phyloP scores from a whole-genome alignment of 2,113 vertebrate species.

The Tringa solitaria region DNA sequence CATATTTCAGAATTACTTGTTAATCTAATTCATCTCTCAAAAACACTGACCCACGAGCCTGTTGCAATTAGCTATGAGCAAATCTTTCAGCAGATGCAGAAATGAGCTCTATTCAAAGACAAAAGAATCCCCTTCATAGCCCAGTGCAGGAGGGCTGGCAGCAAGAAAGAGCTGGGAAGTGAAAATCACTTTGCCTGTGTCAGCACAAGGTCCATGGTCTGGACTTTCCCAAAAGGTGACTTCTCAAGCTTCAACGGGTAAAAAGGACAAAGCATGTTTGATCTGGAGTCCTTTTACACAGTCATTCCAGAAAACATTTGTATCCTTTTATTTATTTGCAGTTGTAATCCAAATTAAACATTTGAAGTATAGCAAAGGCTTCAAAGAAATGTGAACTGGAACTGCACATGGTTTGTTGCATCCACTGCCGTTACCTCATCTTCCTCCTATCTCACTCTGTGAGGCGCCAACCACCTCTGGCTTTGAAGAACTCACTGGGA shows the following conservation, averaged over 20 bases:
- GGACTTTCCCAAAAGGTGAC: background rate
- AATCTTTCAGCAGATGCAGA: background rate
- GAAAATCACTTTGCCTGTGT: background rate
- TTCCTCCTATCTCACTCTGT: background rate
- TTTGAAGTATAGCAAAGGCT: background rate
- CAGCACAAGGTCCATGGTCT: background rate
- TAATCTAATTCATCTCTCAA: background rate
- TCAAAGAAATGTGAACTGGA: background rate
- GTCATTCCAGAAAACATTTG: background rate
- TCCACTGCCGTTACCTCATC: background rate
- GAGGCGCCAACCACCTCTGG: background rate
- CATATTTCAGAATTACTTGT: background rate
- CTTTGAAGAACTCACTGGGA: background rate
- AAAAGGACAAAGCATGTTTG: background rate
- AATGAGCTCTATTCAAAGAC: background rate
- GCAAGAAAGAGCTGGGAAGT: background rate
- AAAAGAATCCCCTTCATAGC: background rate
- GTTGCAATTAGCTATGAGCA: background rate
- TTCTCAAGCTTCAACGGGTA: background rate
- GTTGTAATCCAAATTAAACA: background rate
- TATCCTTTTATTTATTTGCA: background rate
- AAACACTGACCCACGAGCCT: background rate
- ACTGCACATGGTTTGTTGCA: background rate
- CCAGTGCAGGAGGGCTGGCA: background rate
- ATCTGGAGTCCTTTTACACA: background rate